A percentile compares a stretch with the other conserved stretches of the same genome.
phyloP scores from a whole-genome alignment of 2,113 vertebrate species.

The Tragelaphus buxtoni region DNA sequence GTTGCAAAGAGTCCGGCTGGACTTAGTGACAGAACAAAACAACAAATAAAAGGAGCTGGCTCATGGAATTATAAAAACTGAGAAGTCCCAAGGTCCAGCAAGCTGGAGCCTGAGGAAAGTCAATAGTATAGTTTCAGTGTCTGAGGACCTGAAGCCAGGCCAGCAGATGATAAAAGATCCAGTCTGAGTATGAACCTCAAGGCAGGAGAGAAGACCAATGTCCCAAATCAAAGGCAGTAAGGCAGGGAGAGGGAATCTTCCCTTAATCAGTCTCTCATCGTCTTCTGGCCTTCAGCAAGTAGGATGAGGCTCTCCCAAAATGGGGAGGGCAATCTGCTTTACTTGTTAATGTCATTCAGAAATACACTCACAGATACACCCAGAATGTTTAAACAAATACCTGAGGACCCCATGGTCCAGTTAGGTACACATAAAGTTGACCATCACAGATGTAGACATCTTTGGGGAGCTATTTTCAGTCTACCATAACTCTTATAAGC shows the following conservation, averaged over 20 bases:
- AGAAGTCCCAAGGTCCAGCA: background rate
- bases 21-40: background rate
- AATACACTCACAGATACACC: background rate
- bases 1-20: background rate
- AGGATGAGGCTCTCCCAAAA: background rate
- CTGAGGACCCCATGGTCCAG: background rate
- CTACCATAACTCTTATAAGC: background rate
- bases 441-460: background rate
- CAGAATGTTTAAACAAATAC: background rate
- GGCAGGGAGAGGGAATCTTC: background rate
- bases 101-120: no score
- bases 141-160: background rate
- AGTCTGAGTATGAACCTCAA: background rate
- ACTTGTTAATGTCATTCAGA: background rate
- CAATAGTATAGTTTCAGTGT: background rate
- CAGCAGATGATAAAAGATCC: background rate
- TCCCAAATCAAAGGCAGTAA: background rate
- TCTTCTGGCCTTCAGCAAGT: background rate
- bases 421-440: background rate
- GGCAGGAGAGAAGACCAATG: background rate
- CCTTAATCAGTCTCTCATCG: background rate
- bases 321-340: background rate
- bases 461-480: background rate
- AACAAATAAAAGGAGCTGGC: background rate
- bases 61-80: background rate